These are phyloP conservation scores for Cichlasoma orientale DNA, from an alignment of 2,797 vertebrate genomes.

Conservation along the genomic window DNA sequence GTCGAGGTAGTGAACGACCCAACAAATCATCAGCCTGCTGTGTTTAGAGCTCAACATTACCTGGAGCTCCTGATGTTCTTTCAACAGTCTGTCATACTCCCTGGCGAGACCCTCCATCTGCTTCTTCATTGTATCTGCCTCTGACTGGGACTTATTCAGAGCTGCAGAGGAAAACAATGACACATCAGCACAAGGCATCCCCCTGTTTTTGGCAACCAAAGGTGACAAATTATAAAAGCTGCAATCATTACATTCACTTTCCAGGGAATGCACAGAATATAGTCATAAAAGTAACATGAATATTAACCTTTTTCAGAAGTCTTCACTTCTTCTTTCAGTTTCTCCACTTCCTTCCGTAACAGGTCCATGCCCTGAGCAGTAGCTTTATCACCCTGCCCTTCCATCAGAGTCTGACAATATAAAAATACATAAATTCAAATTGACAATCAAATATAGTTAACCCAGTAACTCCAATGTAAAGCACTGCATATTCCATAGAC, in stretches of 20 bases:
- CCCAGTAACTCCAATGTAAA: neutral
- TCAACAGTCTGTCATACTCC: constrained; percentile 89
- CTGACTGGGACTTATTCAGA: constrained; percentile 83
- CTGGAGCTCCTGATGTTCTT: constrained; percentile 88
- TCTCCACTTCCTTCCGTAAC: constrained; percentile 81
- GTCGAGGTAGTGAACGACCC: neutral
- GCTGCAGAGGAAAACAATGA: constrained; percentile 73
- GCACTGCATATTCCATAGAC: neutral
- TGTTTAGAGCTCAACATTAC: constrained; percentile 63
- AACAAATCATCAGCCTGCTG: neutral
- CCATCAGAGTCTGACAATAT: constrained; percentile 70
- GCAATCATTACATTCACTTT: neutral
- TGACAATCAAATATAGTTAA: neutral
- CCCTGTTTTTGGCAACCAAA: neutral
- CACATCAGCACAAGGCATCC: neutral
- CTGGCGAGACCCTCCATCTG: constrained; percentile 84
- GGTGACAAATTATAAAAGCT: neutral
- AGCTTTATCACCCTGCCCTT: constrained; percentile 56
- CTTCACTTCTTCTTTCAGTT: constrained; percentile 84
- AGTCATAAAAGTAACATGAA: neutral
- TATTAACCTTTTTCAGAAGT: constrained; percentile 80
- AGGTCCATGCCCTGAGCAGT: constrained; percentile 77
- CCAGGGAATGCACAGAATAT: neutral
- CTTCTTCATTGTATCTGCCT: constrained; percentile 81
- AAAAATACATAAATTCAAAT: neutral